Evolutionary conservation across 2,113 vertebrate species (phyloP), one percentile per base, ranked within the genome.

Genomic region (Crotalus viridis): DNA sequence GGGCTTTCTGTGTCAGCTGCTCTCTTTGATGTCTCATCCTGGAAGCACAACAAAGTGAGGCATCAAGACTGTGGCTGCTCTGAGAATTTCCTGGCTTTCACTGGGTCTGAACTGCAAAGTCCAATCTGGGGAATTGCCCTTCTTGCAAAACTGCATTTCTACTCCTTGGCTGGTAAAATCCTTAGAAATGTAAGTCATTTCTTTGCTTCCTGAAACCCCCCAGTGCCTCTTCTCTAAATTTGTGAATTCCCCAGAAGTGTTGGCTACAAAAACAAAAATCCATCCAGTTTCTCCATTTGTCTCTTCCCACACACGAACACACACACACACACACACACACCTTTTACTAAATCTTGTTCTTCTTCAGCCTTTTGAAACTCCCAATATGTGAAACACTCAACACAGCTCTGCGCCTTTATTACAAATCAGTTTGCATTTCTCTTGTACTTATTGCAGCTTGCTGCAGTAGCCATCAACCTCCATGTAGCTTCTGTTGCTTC

Each of bases 321-420:
- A 51, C 48, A 48, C 48, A 39, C 48, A 51, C 48, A 48, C 48
- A 39, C 39, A 48, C 98, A 64, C 92, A 97, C 96, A 85, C 2
- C 98, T 96, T 91, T 97, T 69, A 69, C 96, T 88, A 99, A 97
- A 85, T 98, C 98, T 81, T 98, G 97, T 85, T 98, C 98, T 19
- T 98, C 97, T 93, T 98, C 98, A 56, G 97, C 97, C 89, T 98
- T 98, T 94, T 98, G 97, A n/a, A 98, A 97, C 87, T 98, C 97
- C 88, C 98, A 98, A 89, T 98, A 96, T 89, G 97, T 97, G 94
- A 98, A 91, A 94, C 95, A 95, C 96, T 97, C 97, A 94, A 97
- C 39, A 56, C 91, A 93, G 52, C 92, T 97, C 94, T 17, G 95
- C 94, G 1, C 97, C 96, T 96, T 97, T 96, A 93, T 97, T 97